phyloP scores from a whole-genome alignment of 1,140 invertebrate genomes.

The Tenebrio molitor region DNA sequence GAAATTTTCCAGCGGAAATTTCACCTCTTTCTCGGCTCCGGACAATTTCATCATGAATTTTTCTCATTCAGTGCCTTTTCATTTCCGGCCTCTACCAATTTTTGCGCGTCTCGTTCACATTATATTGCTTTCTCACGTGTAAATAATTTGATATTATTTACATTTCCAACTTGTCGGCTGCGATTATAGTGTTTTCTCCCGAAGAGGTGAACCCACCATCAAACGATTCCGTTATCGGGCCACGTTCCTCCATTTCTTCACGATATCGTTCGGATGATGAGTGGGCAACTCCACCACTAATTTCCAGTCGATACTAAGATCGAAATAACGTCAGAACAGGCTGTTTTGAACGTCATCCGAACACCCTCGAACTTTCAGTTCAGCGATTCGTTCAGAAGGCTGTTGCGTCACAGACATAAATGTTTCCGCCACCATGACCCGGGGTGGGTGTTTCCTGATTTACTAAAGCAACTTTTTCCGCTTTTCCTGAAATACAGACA shows the following conservation, averaged over 20 bases:
- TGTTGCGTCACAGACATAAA: constrained; percentile 29
- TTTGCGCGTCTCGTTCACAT: constrained; percentile 23
- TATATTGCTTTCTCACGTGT: constrained; percentile 36
- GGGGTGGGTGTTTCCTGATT: constrained; percentile 35
- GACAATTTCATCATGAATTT: constrained; percentile 30
- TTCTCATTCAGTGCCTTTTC: constrained; percentile 35
- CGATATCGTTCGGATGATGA: constrained; percentile 20
- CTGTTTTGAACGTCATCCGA: constrained; percentile 19
- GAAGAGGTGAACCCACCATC: not conserved
- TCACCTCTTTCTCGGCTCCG: constrained; percentile 9
- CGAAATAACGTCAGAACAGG: constrained; percentile 38
- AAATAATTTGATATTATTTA: constrained; percentile 33
- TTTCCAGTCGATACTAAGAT: constrained; percentile 28
- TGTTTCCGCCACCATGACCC: constrained; percentile 16
- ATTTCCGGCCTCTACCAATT: constrained; percentile 28
- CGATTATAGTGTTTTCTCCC: not conserved
- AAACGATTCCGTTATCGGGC: constrained; percentile 2
- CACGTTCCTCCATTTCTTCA: not conserved
- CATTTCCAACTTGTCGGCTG: not conserved
- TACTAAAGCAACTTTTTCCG: constrained; percentile 30
- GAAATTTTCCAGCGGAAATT: constrained; percentile 24
- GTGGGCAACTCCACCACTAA: constrained; percentile 20
- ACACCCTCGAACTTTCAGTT: constrained; percentile 36
- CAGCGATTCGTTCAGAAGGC: constrained; percentile 15
- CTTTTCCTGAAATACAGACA: constrained; percentile 12